Conservation (phyloP, 2,888 invertebrate genomes). For the Oscheius sp. region DNA sequence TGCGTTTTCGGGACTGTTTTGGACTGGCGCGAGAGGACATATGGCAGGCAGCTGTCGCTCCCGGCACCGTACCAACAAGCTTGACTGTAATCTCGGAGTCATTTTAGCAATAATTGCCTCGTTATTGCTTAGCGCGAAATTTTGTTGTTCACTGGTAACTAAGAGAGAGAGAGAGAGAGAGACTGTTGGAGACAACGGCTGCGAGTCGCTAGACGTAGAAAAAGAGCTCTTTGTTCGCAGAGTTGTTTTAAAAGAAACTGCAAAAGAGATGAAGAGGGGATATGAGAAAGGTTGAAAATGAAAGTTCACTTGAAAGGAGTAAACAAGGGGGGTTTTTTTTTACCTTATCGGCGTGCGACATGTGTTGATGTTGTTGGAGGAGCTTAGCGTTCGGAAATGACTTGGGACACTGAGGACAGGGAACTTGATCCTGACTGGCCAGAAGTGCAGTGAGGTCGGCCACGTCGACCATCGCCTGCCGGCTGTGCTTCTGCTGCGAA, state of each 20-base stretch:
- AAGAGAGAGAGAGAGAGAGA: too few relatives aligned
- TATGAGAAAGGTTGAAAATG: not conserved
- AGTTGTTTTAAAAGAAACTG: too few relatives aligned
- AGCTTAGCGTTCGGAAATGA: conserved; percentile 58
- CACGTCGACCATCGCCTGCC: conserved; percentile 25
- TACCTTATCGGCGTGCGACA: conserved; percentile 68
- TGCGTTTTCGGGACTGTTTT: conserved; percentile 28
- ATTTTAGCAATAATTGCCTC: too few relatives aligned
- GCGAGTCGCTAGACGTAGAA: too few relatives aligned
- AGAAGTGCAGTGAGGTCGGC: conserved; percentile 22
- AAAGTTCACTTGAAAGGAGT: not conserved
- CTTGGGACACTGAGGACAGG: conserved; percentile 59
- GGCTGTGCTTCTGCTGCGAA: conserved; percentile 12
- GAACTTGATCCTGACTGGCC: conserved; percentile 10
- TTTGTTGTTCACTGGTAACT: too few relatives aligned
- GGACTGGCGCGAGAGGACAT: conserved; percentile 25
- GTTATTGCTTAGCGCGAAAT: too few relatives aligned
- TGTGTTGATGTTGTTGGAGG: conserved; percentile 63
- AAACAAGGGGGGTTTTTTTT: not conserved
- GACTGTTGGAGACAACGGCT: too few relatives aligned
- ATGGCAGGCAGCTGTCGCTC: conserved; percentile 32
- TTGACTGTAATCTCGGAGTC: not conserved
- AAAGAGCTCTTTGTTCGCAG: too few relatives aligned
- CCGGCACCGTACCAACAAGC: conserved; percentile 13
- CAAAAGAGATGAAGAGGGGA: not conserved